Percentiles rank a stretch among this genome's conserved stretches.
These are phyloP conservation scores for Empidonax traillii DNA, from an alignment of 2,113 vertebrate genomes.

Conservation along the genomic window DNA sequence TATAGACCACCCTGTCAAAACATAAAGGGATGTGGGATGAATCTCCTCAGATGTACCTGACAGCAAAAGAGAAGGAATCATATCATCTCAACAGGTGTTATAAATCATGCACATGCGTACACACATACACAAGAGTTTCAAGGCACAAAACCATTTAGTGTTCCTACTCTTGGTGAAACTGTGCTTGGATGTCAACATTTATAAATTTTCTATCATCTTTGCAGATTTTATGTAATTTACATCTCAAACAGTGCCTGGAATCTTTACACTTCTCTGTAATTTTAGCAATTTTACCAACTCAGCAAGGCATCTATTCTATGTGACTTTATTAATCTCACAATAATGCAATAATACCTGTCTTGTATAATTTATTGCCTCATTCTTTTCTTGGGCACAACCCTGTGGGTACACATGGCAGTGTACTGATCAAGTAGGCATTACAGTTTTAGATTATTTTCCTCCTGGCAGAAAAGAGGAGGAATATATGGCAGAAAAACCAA, in stretches of 20 bases:
- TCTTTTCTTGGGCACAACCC: background rate
- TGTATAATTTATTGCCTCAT: background rate
- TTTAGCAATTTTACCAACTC: background rate
- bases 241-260: background rate
- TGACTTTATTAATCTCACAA: background rate
- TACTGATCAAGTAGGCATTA: background rate
- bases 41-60: background rate
- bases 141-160: accelerated
- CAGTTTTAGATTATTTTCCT: background rate
- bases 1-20: background rate
- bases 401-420: background rate
- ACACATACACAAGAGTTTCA: background rate
- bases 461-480: background rate
- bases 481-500: background rate
- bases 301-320: background rate
- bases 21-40: background rate
- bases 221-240: background rate
- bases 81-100: background rate
- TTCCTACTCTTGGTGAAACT: background rate
- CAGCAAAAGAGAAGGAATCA: background rate
- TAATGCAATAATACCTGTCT: background rate
- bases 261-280: background rate
- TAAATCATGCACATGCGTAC: background rate
- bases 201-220: background rate
- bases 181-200: background rate